phyloP scores from a whole-genome alignment of 2,888 invertebrate genomes.

The Agelastica alni region DNA sequence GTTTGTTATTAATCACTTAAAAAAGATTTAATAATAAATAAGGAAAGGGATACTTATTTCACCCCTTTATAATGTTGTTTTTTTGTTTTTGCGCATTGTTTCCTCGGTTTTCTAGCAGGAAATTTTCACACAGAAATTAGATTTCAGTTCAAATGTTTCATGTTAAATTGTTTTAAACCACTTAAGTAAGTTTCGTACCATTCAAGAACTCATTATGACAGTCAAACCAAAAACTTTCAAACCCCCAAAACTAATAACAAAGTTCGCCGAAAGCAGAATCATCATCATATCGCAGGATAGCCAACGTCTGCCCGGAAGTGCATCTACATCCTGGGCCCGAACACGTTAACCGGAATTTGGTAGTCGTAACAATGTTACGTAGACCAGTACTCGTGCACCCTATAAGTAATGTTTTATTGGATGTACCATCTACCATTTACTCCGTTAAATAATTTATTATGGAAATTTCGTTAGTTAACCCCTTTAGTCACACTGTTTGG shows the following conservation, averaged over 20 bases:
- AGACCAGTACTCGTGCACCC: too few relatives aligned
- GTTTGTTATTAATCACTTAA: too few relatives aligned
- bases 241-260: conserved; percentile 19
- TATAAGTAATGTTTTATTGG: too few relatives aligned
- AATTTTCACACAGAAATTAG: neutral
- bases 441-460: neutral
- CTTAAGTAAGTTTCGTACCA: conserved; percentile 10
- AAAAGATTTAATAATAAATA: too few relatives aligned
- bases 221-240: conserved; percentile 15
- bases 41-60: too few relatives aligned
- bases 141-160: conserved; percentile 9
- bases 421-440: too few relatives aligned
- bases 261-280: conserved; percentile 15
- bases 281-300: conserved; percentile 17
- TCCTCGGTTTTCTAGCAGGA: neutral
- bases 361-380: conserved; percentile 52
- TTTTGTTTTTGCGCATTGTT: neutral
- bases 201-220: conserved; percentile 19
- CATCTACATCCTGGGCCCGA: conserved; percentile 39
- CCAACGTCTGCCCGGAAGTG: conserved; percentile 38
- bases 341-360: conserved; percentile 48
- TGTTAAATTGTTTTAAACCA: conserved; percentile 15
- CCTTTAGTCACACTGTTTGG: too few relatives aligned
- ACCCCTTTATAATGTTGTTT: too few relatives aligned
- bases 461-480: too few relatives aligned